These are phyloP conservation scores for Macroglossus sobrinus DNA, from an alignment of 2,113 vertebrate species.

Conservation along the genomic window DNA sequence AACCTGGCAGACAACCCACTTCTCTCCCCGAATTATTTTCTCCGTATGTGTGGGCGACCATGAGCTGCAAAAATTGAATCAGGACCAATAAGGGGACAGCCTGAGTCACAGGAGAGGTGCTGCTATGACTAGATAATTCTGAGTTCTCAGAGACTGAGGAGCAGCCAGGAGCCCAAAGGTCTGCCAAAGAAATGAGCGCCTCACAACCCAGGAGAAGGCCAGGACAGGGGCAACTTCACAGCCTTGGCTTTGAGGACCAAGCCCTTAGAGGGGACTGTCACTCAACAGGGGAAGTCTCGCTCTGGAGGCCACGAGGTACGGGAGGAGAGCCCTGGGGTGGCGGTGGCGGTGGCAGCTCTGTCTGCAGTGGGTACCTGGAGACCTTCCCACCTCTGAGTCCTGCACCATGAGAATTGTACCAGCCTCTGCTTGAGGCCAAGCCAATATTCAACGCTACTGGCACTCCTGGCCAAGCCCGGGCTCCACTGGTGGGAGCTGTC, in stretches of 20 bases:
- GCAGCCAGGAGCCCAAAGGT: background rate
- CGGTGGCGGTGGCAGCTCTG: background rate
- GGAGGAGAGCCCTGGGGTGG: background rate
- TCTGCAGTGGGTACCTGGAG: background rate
- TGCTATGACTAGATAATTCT: background rate
- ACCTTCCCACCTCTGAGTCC: background rate
- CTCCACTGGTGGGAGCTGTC: background rate
- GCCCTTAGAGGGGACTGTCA: no score
- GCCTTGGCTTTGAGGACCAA: background rate
- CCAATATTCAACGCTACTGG: rapidly evolving
- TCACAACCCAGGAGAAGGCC: background rate
- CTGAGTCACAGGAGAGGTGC: background rate
- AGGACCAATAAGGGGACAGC: rapidly evolving
- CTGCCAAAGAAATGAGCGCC: background rate
- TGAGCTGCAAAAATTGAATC: background rate
- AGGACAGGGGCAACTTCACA: no score
- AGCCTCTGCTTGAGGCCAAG: no score
- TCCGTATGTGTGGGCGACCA: background rate
- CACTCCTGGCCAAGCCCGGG: background rate
- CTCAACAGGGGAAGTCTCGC: background rate
- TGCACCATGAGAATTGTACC: rapidly evolving
- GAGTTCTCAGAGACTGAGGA: background rate
- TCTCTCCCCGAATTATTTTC: slow-evolving; percentile 1
- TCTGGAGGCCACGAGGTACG: rapidly evolving
- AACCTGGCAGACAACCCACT: slow-evolving; percentile 4